Conservation (phyloP, 2,888 invertebrate species). For the Argyresthia goedartella region DNA sequence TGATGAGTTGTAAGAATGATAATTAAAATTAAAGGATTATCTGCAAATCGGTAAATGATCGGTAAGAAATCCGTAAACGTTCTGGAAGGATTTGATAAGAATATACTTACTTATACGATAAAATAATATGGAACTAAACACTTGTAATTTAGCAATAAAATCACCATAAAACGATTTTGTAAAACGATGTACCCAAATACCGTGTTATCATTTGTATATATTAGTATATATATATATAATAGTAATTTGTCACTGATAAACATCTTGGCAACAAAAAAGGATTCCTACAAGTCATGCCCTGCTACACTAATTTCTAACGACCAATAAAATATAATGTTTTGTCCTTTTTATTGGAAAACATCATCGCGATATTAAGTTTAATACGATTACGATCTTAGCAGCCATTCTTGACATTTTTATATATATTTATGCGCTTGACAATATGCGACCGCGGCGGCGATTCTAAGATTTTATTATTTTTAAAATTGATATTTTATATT, state of each 20-base stretch:
- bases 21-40: too few species aligned
- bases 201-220: too few species aligned
- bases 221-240: too few species aligned
- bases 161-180: too few species aligned
- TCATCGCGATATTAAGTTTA: slow-evolving; percentile 66
- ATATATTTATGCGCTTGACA: slow-evolving; percentile 56
- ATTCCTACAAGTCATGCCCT: slow-evolving; percentile 18
- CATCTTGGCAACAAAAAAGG: slow-evolving; percentile 13
- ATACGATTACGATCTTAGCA: slow-evolving; percentile 68
- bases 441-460: slow-evolving; percentile 3
- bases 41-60: too few species aligned
- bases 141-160: too few species aligned
- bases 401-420: slow-evolving; percentile 69
- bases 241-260: slow-evolving; percentile 2
- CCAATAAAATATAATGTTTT: slow-evolving; percentile 48
- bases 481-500: slow-evolving; percentile 67
- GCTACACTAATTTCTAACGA: slow-evolving; percentile 56
- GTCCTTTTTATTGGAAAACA: slow-evolving; percentile 58
- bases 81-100: too few species aligned
- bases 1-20: too few species aligned
- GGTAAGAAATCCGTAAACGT: too few species aligned
- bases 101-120: too few species aligned
- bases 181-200: not conserved
- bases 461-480: slow-evolving; percentile 67
- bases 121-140: too few species aligned